Base-by-base conservation (phyloP, 2,113 vertebrate species). In the Scomber scombrus region DNA sequence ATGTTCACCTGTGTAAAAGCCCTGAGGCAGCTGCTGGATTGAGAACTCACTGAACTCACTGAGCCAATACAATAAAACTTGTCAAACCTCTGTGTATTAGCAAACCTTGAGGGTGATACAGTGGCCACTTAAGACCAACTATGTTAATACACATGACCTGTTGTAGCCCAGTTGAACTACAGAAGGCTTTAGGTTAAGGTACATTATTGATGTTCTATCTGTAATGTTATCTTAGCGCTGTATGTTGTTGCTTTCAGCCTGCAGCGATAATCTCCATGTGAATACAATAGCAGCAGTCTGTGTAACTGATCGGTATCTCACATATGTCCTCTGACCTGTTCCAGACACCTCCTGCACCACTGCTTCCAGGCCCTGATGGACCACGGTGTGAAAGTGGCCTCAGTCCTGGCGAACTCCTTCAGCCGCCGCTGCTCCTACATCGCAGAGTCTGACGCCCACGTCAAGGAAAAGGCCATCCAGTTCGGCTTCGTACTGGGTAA, bases 301-400 rank as follows among this genome's bases (percentile, higher is more conserved):
- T 63, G 60, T 65, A 15, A 80, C 16, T 60, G 31, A 52, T 51
- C 16, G 14, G 26, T 9, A 18, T 5, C 12, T 15, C 18, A 3
- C 12, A 29, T 10, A 45, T 21, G 5, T 52, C 16, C 6, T 18
- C 55, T 81, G 7, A 78, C 12, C 15, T 11, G 15, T 4, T 71
- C 13, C 1, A 99, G 98, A 82, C 98, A 99, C 91, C 96, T 99
- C 60, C 96, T 99, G 88, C 98, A 99, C 93, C 98, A 99, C 94
- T 99, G 98, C 86, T 99, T 99, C 89, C 98, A 99, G 92, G 98
- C 98, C 60, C 89, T 99, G 78, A 99, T 99, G 98, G 98, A 99
- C 92, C 98, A 99, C 49, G 98, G 98, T 50, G 98, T 99, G 62
- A 99, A 99, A 91, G 98, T 99, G 67, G 97, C 98, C 75, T 99